Percentiles rank a stretch among this genome's conserved stretches.
phyloP scores from a whole-genome alignment of 2,888 invertebrate species.

The Sinotaia quadrata region DNA sequence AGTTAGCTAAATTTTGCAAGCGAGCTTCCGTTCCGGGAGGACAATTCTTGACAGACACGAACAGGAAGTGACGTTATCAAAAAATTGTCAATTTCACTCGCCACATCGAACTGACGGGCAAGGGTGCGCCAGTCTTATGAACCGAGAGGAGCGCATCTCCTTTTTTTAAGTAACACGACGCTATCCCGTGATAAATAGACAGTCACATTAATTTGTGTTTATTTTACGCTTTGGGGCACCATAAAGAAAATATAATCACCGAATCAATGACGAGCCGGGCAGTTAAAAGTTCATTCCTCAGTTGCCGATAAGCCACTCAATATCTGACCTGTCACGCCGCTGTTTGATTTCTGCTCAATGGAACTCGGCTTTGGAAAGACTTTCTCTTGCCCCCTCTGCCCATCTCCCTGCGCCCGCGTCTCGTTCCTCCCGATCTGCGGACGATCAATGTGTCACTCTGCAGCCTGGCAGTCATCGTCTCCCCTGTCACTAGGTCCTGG shows the following conservation, averaged over 20 bases:
- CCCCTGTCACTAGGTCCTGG: not conserved
- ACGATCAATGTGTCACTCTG: not conserved
- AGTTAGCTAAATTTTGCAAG: too few species aligned
- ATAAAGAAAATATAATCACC: constrained; percentile 39
- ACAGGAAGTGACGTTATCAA: constrained; percentile 31
- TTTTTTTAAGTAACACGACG: constrained; percentile 28
- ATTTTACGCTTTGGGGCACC: constrained; percentile 37
- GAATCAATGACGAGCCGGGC: constrained; percentile 27
- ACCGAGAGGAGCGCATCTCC: constrained; percentile 17
- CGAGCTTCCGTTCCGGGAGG: too few species aligned
- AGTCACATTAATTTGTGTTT: constrained; percentile 42
- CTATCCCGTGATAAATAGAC: constrained; percentile 28
- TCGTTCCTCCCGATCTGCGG: not conserved
- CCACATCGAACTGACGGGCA: constrained; percentile 8
- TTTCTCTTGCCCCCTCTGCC: not conserved
- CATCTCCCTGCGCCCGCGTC: not conserved
- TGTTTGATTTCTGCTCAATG: constrained; percentile 30
- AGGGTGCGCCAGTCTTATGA: not conserved
- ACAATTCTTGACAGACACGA: constrained; percentile 22
- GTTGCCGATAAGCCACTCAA: constrained; percentile 27
- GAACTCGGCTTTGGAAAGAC: constrained; percentile 3
- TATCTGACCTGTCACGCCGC: constrained; percentile 26
- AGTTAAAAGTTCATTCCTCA: constrained; percentile 31
- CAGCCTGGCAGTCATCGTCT: not conserved
- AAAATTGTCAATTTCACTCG: constrained; percentile 32